Conservation (phyloP, 2,113 vertebrate species). For the Rostratula benghalensis region DNA sequence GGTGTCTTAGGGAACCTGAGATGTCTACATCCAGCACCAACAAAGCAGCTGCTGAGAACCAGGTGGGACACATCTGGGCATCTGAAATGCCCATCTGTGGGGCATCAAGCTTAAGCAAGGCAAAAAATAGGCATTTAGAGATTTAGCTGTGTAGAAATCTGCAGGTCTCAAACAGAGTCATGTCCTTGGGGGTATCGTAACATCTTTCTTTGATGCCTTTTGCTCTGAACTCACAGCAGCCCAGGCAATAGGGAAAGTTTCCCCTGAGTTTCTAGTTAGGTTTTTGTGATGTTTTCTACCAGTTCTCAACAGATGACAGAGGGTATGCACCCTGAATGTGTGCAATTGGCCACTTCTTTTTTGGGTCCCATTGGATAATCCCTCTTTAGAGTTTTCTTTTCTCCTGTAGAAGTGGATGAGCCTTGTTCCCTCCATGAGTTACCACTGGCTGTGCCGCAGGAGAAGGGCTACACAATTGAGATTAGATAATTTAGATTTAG, state of each 20-base stretch:
- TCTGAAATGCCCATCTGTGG: background rate
- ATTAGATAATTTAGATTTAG: too few relatives aligned
- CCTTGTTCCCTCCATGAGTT: fast-evolving
- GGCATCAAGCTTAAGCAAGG: background rate
- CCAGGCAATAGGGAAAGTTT: background rate
- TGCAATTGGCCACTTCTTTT: background rate
- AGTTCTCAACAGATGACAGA: background rate
- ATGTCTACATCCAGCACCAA: background rate
- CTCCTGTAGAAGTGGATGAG: background rate
- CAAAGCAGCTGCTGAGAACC: background rate
- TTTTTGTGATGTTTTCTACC: background rate
- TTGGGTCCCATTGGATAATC: background rate
- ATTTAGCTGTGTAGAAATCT: background rate
- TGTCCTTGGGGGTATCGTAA: background rate
- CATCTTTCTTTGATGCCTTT: background rate
- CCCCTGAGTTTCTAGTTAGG: background rate
- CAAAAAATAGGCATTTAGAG: background rate
- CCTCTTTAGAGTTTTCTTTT: background rate
- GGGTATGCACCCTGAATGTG: background rate
- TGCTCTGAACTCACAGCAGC: background rate
- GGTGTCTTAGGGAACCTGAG: background rate
- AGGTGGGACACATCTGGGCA: background rate
- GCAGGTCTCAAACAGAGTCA: background rate
- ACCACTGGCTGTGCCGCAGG: fast-evolving
- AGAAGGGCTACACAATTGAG: background rate